Conservation (phyloP, 2,797 vertebrate species). For the Sphenodon punctatus region DNA sequence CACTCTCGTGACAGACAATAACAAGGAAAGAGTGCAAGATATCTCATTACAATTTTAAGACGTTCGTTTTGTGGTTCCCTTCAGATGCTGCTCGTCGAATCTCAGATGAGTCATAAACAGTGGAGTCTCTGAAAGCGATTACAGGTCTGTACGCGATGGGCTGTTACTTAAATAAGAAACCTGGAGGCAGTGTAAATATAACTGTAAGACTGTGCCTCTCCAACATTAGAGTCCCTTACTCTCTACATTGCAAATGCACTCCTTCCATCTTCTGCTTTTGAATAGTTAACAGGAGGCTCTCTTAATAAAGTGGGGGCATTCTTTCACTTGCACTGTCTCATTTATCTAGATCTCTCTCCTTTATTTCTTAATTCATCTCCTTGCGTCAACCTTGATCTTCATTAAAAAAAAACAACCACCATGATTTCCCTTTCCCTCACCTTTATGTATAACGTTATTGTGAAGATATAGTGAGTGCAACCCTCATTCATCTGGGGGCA, state of each 20-base stretch:
- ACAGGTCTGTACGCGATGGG: fast-evolving
- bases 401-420: too few species aligned
- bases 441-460: too few species aligned
- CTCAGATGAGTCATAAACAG: background rate
- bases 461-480: too few species aligned
- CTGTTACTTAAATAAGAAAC: background rate
- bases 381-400: background rate
- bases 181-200: fast-evolving
- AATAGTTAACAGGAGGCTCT: background rate
- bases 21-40: conserved; percentile 24
- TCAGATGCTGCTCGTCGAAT: conserved; percentile 1
- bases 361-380: fast-evolving
- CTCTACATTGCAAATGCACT: background rate
- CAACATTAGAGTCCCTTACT: too few species aligned
- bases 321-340: background rate
- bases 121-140: background rate
- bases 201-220: background rate
- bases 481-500: too few species aligned
- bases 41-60: background rate
- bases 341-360: background rate
- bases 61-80: conserved; percentile 16
- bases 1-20: background rate
- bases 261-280: background rate
- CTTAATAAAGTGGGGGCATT: background rate
- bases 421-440: too few species aligned